phyloP scores from a whole-genome alignment of 2,888 invertebrate species.

The Caenorhabditis sp. region DNA sequence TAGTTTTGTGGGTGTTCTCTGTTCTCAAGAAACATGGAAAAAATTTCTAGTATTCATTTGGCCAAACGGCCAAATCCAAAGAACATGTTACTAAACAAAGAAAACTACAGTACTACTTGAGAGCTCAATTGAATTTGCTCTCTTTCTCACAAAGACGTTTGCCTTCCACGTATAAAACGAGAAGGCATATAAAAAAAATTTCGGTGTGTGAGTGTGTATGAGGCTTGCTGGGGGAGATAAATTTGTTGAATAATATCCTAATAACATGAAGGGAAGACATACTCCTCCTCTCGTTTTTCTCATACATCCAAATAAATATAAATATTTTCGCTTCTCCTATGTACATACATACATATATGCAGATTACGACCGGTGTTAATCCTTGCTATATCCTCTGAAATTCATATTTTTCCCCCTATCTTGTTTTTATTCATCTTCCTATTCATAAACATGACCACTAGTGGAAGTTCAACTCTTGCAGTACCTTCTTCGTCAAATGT shows the following conservation, averaged over 20 bases:
- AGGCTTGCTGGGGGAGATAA: background rate
- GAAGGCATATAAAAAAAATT: background rate
- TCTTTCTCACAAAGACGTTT: no score
- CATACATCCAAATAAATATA: no score
- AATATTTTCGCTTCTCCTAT: background rate
- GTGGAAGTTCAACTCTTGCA: background rate
- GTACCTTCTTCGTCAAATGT: background rate
- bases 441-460: background rate
- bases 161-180: background rate
- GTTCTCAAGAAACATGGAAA: no score
- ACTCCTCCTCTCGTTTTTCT: background rate
- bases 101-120: no score
- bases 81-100: no score
- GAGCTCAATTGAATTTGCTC: no score
- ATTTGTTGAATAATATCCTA: background rate
- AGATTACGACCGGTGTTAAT: conserved; percentile 36
- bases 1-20: no score
- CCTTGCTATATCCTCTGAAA: conserved; percentile 10
- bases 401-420: conserved; percentile 1
- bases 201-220: no score
- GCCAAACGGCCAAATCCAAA: no score
- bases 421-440: conserved; percentile 11
- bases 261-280: conserved; percentile 1
- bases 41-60: no score
- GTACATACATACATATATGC: conserved; percentile 17